These are phyloP conservation scores for Conus canariensis DNA, from an alignment of 2,888 invertebrate genomes.

Conservation along the genomic window DNA sequence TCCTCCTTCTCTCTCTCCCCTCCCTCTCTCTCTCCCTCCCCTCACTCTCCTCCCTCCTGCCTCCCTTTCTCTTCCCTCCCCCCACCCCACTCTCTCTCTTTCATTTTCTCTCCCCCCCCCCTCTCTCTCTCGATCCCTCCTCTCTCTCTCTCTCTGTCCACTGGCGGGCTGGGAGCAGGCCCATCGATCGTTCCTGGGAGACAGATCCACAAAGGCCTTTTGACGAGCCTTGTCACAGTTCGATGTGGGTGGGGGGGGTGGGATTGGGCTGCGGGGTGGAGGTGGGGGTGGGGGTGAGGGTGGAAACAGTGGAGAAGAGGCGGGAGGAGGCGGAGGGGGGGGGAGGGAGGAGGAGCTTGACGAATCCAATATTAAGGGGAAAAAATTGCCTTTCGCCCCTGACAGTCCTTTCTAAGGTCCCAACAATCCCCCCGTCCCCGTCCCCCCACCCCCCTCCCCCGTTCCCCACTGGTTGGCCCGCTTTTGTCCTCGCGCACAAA, in stretches of 20 bases:
- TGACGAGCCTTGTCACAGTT: slow-evolving; percentile 7
- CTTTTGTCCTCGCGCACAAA: neutral
- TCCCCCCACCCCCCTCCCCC: neutral
- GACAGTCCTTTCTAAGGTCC: neutral
- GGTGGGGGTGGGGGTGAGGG: too few species aligned
- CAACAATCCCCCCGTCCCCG: neutral
- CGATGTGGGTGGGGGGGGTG: neutral
- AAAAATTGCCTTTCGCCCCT: neutral
- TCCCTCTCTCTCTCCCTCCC: neutral
- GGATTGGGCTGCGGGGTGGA: too few species aligned
- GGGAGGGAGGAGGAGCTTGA: neutral
- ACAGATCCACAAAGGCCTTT: neutral
- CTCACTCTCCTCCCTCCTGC: neutral
- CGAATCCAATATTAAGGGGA: slow-evolving; percentile 1
- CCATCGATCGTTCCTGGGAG: neutral
- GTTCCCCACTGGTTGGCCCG: neutral
- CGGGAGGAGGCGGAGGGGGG: too few species aligned
- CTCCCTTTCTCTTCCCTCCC: neutral
- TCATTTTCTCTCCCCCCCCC: neutral
- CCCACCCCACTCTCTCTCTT: neutral
- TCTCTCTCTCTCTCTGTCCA: neutral
- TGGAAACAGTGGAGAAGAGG: too few species aligned
- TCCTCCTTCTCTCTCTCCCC: neutral
- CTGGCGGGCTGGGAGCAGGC: too few species aligned
- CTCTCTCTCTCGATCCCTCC: neutral